Evolutionary conservation across 2,888 invertebrate species (phyloP).

Genomic region (Copidosoma aretas): DNA sequence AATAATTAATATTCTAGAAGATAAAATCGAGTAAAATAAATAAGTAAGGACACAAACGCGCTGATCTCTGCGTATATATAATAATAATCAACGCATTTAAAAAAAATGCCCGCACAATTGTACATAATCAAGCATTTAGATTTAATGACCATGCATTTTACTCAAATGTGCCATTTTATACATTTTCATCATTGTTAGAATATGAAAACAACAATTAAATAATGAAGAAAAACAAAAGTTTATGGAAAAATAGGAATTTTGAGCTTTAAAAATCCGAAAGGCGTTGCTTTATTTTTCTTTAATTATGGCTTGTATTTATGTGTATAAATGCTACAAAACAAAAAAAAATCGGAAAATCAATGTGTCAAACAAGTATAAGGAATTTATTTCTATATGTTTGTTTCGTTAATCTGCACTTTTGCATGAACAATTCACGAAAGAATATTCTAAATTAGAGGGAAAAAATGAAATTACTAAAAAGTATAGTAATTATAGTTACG

Average conservation of each 20-base stretch:
- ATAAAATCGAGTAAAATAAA: slow-evolving; percentile 24
- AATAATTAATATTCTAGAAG: slow-evolving; percentile 26
- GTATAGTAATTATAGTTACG: slow-evolving; percentile 27
- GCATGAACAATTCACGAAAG: slow-evolving; percentile 29
- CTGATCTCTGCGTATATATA: slow-evolving; percentile 37
- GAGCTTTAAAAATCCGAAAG: slow-evolving; percentile 21
- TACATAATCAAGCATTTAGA: slow-evolving; percentile 33
- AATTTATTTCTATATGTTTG: slow-evolving; percentile 17
- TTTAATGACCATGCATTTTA: slow-evolving; percentile 29
- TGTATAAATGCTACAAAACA: slow-evolving; percentile 19
- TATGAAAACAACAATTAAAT: not conserved
- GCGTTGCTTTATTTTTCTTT: slow-evolving; percentile 8
- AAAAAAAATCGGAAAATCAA: slow-evolving; percentile 1
- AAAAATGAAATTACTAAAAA: slow-evolving; percentile 8
- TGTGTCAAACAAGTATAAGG: slow-evolving; percentile 8
- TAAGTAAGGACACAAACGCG: slow-evolving; percentile 18
- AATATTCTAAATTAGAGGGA: slow-evolving; percentile 1
- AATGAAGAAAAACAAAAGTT: not conserved
- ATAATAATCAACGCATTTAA: slow-evolving; percentile 41
- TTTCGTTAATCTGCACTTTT: slow-evolving; percentile 31
- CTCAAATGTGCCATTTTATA: slow-evolving; percentile 39
- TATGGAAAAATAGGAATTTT: not conserved
- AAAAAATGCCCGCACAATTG: slow-evolving; percentile 39
- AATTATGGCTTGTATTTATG: slow-evolving; percentile 8
- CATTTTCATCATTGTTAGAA: slow-evolving; percentile 26